A percentile compares a stretch with the other conserved stretches of the same genome.
Evolutionary conservation across 2,797 vertebrate genomes (phyloP).

Genomic region (Mormyrus hasselquistii): DNA sequence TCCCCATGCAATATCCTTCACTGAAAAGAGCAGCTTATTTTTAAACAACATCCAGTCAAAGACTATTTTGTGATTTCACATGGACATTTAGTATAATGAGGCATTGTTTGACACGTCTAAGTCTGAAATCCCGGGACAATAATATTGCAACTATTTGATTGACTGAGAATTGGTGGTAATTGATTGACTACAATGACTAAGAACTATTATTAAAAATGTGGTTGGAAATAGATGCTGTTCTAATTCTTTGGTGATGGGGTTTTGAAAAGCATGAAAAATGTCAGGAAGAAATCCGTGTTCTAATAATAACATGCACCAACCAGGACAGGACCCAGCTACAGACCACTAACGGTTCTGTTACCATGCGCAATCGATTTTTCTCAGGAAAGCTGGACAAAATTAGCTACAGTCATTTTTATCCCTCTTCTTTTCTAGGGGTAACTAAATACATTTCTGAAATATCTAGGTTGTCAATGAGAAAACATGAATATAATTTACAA

Average conservation of each 20-base stretch:
- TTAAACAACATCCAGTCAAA: background rate
- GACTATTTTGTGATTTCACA: background rate
- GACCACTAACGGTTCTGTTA: background rate
- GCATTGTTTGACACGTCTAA: background rate
- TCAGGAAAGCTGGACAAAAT: constrained; percentile 7
- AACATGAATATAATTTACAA: background rate
- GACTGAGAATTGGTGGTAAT: background rate
- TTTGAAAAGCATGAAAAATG: constrained; percentile 6
- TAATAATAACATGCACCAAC: background rate
- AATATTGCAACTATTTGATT: background rate
- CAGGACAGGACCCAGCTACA: background rate
- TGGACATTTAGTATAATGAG: background rate
- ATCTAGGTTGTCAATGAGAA: background rate
- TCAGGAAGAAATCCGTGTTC: background rate
- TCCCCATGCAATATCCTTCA: background rate
- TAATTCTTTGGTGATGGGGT: background rate
- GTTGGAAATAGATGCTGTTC: constrained; percentile 6
- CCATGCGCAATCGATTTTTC: constrained; percentile 3
- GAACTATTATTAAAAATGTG: constrained; percentile 1
- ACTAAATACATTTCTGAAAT: constrained; percentile 1
- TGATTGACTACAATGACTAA: constrained; percentile 4
- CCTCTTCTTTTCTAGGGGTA: background rate
- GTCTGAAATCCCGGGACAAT: background rate
- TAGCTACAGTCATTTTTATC: background rate
- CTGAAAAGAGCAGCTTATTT: background rate